These are phyloP conservation scores for Rhyacichthys aspro DNA, from an alignment of 2,797 vertebrate species.

Conservation along the genomic window DNA sequence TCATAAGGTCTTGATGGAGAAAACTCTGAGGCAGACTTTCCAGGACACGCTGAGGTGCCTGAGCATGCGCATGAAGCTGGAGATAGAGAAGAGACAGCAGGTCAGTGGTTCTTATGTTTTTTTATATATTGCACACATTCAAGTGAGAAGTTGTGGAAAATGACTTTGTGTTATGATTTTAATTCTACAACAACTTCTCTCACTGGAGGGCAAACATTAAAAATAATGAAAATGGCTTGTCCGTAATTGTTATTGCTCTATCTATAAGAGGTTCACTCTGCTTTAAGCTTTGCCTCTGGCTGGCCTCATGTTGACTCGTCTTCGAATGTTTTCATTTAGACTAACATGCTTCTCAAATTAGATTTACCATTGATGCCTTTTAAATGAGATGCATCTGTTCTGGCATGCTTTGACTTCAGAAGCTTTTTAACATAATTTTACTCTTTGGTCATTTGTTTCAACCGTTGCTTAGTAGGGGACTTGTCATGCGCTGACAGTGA, in stretches of 20 bases:
- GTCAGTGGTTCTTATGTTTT: slow-evolving; percentile 66
- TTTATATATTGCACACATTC: too few species aligned
- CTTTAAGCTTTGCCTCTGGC: slow-evolving; percentile 38
- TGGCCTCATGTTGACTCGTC: slow-evolving; percentile 44
- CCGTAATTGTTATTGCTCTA: slow-evolving; percentile 27
- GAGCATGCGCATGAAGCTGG: slow-evolving; percentile 92
- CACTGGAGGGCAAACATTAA: slow-evolving; percentile 7
- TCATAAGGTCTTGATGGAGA: slow-evolving; percentile 95
- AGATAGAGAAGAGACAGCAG: slow-evolving; percentile 96
- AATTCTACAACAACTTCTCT: slow-evolving; percentile 12
- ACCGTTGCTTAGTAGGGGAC: slow-evolving; percentile 46
- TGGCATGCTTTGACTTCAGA: slow-evolving; percentile 36
- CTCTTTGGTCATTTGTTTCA: slow-evolving; percentile 46
- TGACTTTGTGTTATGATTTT: neutral
- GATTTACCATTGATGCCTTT: slow-evolving; percentile 50
- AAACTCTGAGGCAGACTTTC: slow-evolving; percentile 90
- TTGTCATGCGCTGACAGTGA: slow-evolving; percentile 36
- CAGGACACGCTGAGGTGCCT: slow-evolving; percentile 91
- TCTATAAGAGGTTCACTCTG: slow-evolving; percentile 35
- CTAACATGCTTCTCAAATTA: slow-evolving; percentile 57
- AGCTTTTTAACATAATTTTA: slow-evolving; percentile 32
- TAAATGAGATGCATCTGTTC: slow-evolving; percentile 42
- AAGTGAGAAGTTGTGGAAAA: too few species aligned
- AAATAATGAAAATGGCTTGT: slow-evolving; percentile 25
- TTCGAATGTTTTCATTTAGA: slow-evolving; percentile 54